Conservation (phyloP, 2,888 invertebrate genomes). For the Frankliniella intonsa region DNA sequence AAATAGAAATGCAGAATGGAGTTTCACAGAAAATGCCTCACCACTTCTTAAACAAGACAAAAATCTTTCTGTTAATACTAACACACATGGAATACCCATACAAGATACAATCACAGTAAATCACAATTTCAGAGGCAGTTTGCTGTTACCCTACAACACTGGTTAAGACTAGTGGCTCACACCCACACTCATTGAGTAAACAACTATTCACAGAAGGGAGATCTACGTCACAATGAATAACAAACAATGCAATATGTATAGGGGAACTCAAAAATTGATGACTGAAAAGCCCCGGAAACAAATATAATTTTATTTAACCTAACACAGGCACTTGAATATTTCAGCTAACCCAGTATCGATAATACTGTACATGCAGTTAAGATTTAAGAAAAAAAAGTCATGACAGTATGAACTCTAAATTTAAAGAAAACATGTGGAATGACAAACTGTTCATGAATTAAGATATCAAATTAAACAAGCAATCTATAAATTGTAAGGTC, state of each 20-base stretch:
- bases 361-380: neutral
- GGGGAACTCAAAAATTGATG: too few relatives aligned
- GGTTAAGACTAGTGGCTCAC: neutral
- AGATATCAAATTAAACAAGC: neutral
- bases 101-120: slow-evolving; percentile 4
- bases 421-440: neutral
- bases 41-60: neutral
- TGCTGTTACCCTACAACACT: neutral
- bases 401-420: neutral
- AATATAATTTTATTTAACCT: neutral
- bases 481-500: neutral
- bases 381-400: neutral
- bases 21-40: neutral
- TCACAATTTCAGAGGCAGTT: slow-evolving; percentile 18
- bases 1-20: neutral
- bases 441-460: neutral
- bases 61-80: neutral
- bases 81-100: slow-evolving; percentile 13
- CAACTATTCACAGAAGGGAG: neutral
- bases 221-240: too few relatives aligned
- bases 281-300: neutral
- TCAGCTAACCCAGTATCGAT: neutral
- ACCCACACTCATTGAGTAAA: neutral
- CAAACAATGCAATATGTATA: too few relatives aligned
- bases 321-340: neutral